phyloP scores from a whole-genome alignment of 1,140 invertebrate species.

The Lucilia sericata region DNA sequence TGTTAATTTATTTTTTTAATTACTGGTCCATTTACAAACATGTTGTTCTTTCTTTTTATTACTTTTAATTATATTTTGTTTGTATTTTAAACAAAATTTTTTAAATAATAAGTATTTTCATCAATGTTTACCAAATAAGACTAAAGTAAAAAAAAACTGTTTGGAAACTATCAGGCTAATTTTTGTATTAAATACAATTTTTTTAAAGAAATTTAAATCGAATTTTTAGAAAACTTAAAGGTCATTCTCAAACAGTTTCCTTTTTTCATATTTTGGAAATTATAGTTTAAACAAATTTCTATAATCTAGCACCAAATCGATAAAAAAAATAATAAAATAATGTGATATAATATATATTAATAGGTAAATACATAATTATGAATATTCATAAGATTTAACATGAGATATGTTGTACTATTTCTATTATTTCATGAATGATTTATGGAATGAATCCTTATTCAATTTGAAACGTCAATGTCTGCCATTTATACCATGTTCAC shows the following conservation, averaged over 20 bases:
- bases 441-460: not conserved
- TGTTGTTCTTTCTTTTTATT: not conserved
- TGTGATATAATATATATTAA: not conserved
- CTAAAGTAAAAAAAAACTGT: no score
- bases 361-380: not conserved
- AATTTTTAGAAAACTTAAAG: no score
- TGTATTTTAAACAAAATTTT: not conserved
- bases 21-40: constrained; percentile 29
- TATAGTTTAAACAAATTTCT: no score
- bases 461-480: no score
- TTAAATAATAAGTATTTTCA: not conserved
- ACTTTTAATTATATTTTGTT: not conserved
- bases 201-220: no score
- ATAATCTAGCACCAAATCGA: not conserved
- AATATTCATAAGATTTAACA: not conserved
- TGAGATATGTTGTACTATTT: not conserved
- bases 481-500: no score
- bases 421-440: not conserved
- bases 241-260: no score
- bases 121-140: no score
- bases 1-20: constrained; percentile 16
- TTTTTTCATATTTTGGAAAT: no score
- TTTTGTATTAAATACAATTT: no score
- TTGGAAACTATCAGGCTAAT: no score
- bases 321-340: not conserved